Evolutionary conservation across 2,888 invertebrate genomes (phyloP).

Genomic region (Apodemia hepburni): DNA sequence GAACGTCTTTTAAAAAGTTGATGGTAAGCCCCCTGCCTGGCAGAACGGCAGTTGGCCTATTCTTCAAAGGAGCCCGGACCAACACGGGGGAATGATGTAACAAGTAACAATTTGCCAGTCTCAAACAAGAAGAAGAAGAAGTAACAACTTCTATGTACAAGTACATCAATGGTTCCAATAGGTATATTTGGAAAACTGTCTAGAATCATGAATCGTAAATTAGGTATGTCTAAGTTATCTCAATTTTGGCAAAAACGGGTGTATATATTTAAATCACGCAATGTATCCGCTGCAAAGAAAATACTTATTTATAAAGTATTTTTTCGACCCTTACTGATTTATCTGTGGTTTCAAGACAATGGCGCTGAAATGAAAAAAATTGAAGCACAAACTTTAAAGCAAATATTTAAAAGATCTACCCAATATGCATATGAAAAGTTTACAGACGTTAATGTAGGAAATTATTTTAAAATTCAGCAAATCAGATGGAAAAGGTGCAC

Average conservation of each 20-base stretch:
- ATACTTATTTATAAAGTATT: constrained; percentile 50
- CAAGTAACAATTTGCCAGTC: too few species aligned
- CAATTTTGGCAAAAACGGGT: constrained; percentile 35
- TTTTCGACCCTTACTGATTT: constrained; percentile 47
- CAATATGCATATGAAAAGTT: constrained; percentile 38
- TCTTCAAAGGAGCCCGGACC: too few species aligned
- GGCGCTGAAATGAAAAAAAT: constrained; percentile 34
- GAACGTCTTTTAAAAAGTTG: too few species aligned
- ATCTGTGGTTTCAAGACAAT: constrained; percentile 41
- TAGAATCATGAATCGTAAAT: neutral
- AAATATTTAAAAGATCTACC: constrained; percentile 37
- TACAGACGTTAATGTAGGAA: constrained; percentile 42
- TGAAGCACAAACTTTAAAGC: constrained; percentile 41
- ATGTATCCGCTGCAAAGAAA: constrained; percentile 38
- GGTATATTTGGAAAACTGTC: too few species aligned
- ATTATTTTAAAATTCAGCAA: constrained; percentile 41
- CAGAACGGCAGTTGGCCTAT: too few species aligned
- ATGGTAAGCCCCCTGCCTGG: too few species aligned
- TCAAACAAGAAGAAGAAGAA: too few species aligned
- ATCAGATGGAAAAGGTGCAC: constrained; percentile 43
- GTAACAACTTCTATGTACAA: too few species aligned
- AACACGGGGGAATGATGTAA: too few species aligned
- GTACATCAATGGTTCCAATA: too few species aligned
- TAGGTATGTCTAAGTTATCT: constrained; percentile 33
- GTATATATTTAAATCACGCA: constrained; percentile 35